Percentiles rank a stretch among this genome's conserved stretches.
These are phyloP conservation scores for Hecatera dysodea DNA, from an alignment of 2,888 invertebrate genomes.

Conservation along the genomic window DNA sequence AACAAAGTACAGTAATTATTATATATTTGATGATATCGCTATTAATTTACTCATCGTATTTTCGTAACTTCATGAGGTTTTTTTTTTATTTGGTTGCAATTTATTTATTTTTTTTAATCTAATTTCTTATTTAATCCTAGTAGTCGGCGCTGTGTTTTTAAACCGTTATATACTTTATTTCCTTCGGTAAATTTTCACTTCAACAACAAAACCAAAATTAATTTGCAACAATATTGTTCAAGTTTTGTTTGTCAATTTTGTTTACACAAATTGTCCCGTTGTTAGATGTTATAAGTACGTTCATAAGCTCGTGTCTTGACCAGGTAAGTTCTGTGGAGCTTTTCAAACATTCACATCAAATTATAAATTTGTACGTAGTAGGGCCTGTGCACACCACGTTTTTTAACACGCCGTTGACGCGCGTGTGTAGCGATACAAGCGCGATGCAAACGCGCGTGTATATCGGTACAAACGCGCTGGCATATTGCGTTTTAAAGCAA, in stretches of 20 bases:
- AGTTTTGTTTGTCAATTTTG: background rate
- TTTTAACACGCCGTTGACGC: background rate
- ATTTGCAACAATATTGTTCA: background rate
- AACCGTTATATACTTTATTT: background rate
- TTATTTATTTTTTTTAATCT: background rate
- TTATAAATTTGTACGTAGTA: too few species aligned
- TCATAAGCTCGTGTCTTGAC: background rate
- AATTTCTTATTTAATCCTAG: background rate
- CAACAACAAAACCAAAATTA: background rate
- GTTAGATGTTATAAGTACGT: too few species aligned
- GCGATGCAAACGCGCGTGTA: background rate
- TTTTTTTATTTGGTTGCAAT: constrained; percentile 18
- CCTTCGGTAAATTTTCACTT: background rate
- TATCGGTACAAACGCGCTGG: too few species aligned
- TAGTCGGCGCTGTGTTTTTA: background rate
- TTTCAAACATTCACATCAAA: too few species aligned
- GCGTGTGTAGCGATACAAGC: background rate
- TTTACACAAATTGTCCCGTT: background rate
- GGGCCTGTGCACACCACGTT: background rate
- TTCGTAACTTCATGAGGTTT: constrained; percentile 1
- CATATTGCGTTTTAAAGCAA: too few species aligned
- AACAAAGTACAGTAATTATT: constrained; percentile 1
- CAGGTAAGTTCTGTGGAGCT: too few species aligned
- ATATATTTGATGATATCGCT: background rate
- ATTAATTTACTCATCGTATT: constrained; percentile 16